Percentiles rank a stretch among this genome's conserved stretches.
phyloP scores from a whole-genome alignment of 2,797 vertebrate genomes.

The Lateolabrax maculatus region DNA sequence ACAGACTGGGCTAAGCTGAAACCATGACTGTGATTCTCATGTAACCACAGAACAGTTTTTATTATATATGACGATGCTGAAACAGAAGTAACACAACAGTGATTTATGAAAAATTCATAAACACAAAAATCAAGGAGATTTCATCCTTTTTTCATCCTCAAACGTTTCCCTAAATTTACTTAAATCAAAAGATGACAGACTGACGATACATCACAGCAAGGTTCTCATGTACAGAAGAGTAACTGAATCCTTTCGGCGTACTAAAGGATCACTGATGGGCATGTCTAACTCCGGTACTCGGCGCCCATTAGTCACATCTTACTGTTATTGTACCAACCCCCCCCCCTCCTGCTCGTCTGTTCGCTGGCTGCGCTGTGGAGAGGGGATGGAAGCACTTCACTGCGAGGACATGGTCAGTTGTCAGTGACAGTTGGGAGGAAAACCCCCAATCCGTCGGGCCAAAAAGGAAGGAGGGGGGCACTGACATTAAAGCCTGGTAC shows the following conservation, averaged over 20 bases:
- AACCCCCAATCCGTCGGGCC: slow-evolving; percentile 44
- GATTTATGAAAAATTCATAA: neutral
- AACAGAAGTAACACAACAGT: neutral
- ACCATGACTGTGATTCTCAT: neutral
- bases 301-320: slow-evolving; percentile 39
- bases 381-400: slow-evolving; percentile 6
- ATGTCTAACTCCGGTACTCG: slow-evolving; percentile 14
- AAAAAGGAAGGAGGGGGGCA: slow-evolving; percentile 8
- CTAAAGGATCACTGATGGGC: slow-evolving; percentile 1
- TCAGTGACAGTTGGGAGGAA: slow-evolving; percentile 57
- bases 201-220: neutral
- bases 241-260: neutral
- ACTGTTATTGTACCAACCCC: neutral
- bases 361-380: slow-evolving; percentile 6
- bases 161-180: too few species aligned
- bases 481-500: slow-evolving; percentile 30
- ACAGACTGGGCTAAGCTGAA: neutral
- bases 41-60: neutral
- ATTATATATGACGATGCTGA: neutral
- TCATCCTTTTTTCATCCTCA: too few species aligned
- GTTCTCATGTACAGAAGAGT: neutral
- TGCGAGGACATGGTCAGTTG: slow-evolving; percentile 43
- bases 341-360: neutral
- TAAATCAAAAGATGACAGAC: too few species aligned
- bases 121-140: neutral